These are phyloP conservation scores for cattle (Bos taurus) DNA, from an alignment of 2,113 vertebrate genomes.

Conservation along the genomic window ARS-UCD2.0 NC_037328.1:62653001-62653500, in stretches of 20 bases:
- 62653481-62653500: conserved; percentile 2
- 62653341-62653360: not conserved
- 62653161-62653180: not conserved
- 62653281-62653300: not conserved
- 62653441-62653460: not conserved
- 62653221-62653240: not conserved
- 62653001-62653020: conserved; percentile 11
- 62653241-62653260: not conserved
- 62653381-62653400: not conserved
- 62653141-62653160: not conserved
- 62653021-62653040: not conserved
- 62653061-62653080: conserved; percentile 22
- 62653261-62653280: not conserved
- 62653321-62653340: not conserved
- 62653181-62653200: not conserved
- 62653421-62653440: not conserved
- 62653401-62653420: not conserved
- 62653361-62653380: not conserved
- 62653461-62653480: not conserved
- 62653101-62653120: conserved; percentile 18
- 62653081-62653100: not conserved
- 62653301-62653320: not conserved
- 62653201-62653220: not conserved
- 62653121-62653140: not conserved
- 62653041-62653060: conserved; percentile 24